Evolutionary conservation across 2,113 vertebrate genomes (phyloP), one percentile per base, ranked within the genome.

Genomic region (Oophaga pumilio): DNA sequence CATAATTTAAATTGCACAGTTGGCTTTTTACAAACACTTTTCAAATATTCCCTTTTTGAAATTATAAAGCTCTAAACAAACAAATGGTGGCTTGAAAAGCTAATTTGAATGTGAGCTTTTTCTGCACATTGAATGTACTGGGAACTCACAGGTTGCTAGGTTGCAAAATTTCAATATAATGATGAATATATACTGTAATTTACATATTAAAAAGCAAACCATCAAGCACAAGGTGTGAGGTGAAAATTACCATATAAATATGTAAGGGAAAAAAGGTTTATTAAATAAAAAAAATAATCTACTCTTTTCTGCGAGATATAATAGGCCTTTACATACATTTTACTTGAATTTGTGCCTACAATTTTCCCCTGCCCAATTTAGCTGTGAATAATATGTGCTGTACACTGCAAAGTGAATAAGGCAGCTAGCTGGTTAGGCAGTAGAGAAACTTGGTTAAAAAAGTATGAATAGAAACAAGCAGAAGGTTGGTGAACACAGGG

Each of bases 181-280:
- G 87, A 84, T 88, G 73, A 82, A 88, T 88, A 77, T 88, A 88
- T 88, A 88, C 87, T 88, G 81, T 88, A 84, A 88, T 88, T 88
- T 88, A 88, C 87, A 87, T 88, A 88, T 88, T 88, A 88, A 88
- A 88, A 88, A 88, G 87, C 87, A 84, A 88, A 57, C 87, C 87
- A 88, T 88, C 87, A 88, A 84, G 87, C 60, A 56, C 71, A 88
- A 88, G 87, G 87, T 84, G 87, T 53, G 81, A 84, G 86, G 87
- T 88, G 87, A 88, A 88, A 88, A 88, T 88, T 88, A 88, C 80
- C 87, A 88, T 88, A 88, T 88, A 88, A 88, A 88, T 88, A 88
- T 77, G 87, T 66, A 84, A 76, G 86, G n/a, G 50, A 74, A 87
- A 85, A 87, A 87, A 81, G 87, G 80, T 84, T 88, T 88, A 88